phyloP scores from a whole-genome alignment of 2,113 vertebrate genomes.

The Xerus inauris region DNA sequence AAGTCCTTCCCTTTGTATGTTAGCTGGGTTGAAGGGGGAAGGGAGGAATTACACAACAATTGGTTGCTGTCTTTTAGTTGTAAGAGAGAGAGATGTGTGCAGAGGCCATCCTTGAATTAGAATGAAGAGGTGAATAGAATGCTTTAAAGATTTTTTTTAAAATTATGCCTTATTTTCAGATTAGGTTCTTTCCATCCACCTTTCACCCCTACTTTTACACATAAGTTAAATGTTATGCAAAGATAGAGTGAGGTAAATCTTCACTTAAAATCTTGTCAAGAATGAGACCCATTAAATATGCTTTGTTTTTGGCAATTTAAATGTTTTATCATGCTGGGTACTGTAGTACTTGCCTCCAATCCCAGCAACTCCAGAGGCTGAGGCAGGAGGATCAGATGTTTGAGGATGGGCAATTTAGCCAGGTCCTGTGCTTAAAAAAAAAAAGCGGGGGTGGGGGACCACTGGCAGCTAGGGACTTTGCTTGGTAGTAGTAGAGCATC shows the following conservation, averaged over 20 bases:
- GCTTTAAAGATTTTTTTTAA: slow-evolving; percentile 39
- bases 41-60: slow-evolving; percentile 76
- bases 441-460: too few relatives aligned
- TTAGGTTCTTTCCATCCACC: slow-evolving; percentile 80
- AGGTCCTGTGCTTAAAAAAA: too few relatives aligned
- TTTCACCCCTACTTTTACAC: slow-evolving; percentile 67
- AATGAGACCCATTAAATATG: not conserved
- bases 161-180: slow-evolving; percentile 61
- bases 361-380: too few relatives aligned
- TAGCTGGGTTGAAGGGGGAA: slow-evolving; percentile 81
- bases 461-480: too few relatives aligned
- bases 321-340: not conserved
- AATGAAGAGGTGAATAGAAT: slow-evolving; percentile 15
- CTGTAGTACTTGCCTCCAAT: too few relatives aligned
- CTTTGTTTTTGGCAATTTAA: slow-evolving; percentile 41
- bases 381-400: too few relatives aligned
- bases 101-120: not conserved
- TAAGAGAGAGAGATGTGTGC: slow-evolving; percentile 58
- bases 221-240: slow-evolving; percentile 54
- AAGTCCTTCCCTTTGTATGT: slow-evolving; percentile 85
- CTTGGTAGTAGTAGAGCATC: too few relatives aligned
- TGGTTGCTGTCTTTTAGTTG: slow-evolving; percentile 65
- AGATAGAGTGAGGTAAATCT: slow-evolving; percentile 5
- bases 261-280: not conserved
- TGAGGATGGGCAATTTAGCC: too few relatives aligned